Evolutionary conservation across 1,140 invertebrate species (phyloP), one percentile per base, ranked within the genome.

Genomic region (Apis cerana): DNA sequence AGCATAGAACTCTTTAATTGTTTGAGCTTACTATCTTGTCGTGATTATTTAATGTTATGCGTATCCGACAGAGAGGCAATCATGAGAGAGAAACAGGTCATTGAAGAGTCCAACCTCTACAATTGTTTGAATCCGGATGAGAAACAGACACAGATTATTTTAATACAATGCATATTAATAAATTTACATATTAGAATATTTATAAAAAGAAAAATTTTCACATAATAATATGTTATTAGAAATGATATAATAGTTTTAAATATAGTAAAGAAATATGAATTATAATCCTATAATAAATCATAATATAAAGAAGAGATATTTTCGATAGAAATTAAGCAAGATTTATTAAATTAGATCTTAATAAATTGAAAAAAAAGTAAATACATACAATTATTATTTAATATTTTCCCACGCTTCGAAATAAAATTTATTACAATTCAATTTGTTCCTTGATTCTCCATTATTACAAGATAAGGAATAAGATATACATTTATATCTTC

Each of bases 31-130:
- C 17, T 64, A n/a, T 33, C 27, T 52, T 23, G 17, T n/a, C 19
- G 48, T 21, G 21, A 77, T 68, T 43, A 54, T 56, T 77, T 13
- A 54, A 23, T n/a, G n/a, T 52, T 15, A 21, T 23, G 9, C 19
- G 23, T 65, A 58, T 48, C 11, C n/a, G 43, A 12, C 11, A n/a
- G 43, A 67, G 67, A 74, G 52, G n/a, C 27, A 33, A 58, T 58
- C 17, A 19, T 19, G 19, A 12, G 15, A 76, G 56, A 69, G 72
- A 80, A 78, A 69, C 84, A 82, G 67, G 78, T 69, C 71, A 75
- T 67, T 67, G 65, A 89, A 89, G 85, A 87, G 85, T 82, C 84
- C 82, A 50, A 59, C 59, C 71, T 85, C 75, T 88, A 81, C 80
- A 64, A 9, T 33, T 19, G 17, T 64, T 64, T 27, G 23, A 64